Base-by-base conservation (phyloP, 1,140 invertebrate genomes). In the Euura lappo region DNA sequence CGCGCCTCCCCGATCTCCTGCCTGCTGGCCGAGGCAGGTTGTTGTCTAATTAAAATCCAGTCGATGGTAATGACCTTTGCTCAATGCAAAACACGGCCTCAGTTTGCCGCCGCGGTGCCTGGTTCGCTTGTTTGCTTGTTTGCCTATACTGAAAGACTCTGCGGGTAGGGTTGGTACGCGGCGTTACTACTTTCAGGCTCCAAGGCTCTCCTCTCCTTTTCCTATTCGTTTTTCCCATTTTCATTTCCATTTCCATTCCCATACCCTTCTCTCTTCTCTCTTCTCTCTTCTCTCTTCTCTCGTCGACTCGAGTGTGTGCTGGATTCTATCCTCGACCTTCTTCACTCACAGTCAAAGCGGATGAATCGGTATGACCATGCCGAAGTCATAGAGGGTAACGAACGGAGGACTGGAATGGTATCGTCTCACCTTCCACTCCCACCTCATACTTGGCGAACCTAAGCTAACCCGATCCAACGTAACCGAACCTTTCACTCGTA, bases 1-100 rank as follows among this genome's bases (percentile, higher is more conserved):
- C 51, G 51, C 51, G 51, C 51, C 8, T 60, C 8, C 51, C 8
- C 51, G 51, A 60, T 60, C 51, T 60, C 51, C 28, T 28, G 28
- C 28, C 28, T 28, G 47, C 47, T n/a, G 51, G 3, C 3, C 51
- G 51, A 60, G 51, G 51, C 51, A 60, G 51, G 51, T 60, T 60
- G 51, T 60, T 60, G 51, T 60, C 51, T 60, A 60, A 60, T 60
- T 60, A 60, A n/a, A 60, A 60, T 60, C 51, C 51, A 60, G 51
- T 60, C 51, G 51, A 60, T 60, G 51, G 51, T 60, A 60, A 60
- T 60, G 51, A 60, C 51, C 51, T 60, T 60, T 60, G 51, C 51
- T 60, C 51, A 60, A 60, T 60, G 51, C 51, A 60, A 60, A 60
- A 60, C 13, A 60, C 51, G 3, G 13, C 51, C 51, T 60, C 8